Conservation (phyloP, 2,113 vertebrate species). For the Catharus bicknelli region DNA sequence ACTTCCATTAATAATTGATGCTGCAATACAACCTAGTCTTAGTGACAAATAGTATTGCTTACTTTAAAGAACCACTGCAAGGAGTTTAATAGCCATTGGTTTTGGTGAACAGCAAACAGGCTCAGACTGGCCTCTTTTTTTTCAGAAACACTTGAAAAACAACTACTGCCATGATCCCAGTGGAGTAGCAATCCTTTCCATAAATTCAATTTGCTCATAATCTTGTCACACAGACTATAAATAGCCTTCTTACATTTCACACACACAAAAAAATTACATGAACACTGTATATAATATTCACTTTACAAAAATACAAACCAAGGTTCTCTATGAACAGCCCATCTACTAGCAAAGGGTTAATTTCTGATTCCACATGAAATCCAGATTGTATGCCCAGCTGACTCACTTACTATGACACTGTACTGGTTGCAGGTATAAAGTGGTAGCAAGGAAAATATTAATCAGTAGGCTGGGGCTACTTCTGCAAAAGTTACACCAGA, state of each 20-base stretch:
- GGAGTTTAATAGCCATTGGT: neutral
- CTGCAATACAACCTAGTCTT: neutral
- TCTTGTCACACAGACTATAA: neutral
- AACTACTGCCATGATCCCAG: neutral
- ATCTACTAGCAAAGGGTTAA: neutral
- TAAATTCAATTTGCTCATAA: constrained; percentile 2
- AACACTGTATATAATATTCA: neutral
- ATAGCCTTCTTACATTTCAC: neutral
- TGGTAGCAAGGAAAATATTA: neutral
- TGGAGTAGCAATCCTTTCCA: neutral
- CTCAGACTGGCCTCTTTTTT: neutral
- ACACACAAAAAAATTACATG: neutral
- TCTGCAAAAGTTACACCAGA: neutral
- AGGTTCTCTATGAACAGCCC: neutral
- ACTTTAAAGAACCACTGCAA: neutral
- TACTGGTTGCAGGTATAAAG: neutral
- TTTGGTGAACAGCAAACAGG: neutral
- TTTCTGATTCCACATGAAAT: neutral
- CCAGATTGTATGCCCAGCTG: neutral
- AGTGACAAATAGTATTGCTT: neutral
- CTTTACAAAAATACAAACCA: neutral
- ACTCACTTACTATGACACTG: accelerated
- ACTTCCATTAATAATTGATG: neutral
- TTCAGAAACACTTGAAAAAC: neutral
- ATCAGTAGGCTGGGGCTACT: neutral